phyloP scores from a whole-genome alignment of 2,113 vertebrate species.

The Nothobranchius furzeri region DNA sequence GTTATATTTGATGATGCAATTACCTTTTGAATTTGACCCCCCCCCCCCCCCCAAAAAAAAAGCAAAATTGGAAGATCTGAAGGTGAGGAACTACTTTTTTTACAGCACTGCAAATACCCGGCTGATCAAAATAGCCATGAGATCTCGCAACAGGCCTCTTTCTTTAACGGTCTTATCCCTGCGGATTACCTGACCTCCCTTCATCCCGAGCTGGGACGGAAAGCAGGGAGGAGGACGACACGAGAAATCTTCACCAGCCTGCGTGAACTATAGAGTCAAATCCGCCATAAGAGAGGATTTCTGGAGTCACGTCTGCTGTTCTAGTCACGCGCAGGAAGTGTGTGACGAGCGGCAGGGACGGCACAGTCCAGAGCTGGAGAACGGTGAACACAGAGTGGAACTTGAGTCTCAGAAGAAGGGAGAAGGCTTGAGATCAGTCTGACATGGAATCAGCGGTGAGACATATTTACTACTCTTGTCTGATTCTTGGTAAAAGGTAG shows the following conservation, averaged over 20 bases:
- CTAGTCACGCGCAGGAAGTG: not conserved
- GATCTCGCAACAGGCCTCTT: not conserved
- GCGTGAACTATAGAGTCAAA: no score
- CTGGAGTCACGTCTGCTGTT: no score
- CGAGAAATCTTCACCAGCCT: no score
- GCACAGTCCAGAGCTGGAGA: slow-evolving; percentile 22
- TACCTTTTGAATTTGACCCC: no score
- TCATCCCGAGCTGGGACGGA: not conserved
- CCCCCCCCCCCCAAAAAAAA: no score
- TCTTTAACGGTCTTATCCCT: slow-evolving; percentile 53
- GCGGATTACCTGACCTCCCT: slow-evolving; percentile 52
- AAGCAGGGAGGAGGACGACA: not conserved
- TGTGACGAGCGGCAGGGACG: not conserved
- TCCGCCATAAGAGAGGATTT: no score
- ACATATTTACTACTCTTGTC: not conserved
- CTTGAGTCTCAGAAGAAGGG: slow-evolving; percentile 31
- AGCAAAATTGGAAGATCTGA: no score
- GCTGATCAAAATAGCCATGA: slow-evolving; percentile 46
- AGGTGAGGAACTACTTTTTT: no score
- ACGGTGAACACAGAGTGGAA: not conserved
- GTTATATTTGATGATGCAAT: no score
- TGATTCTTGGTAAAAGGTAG: not conserved
- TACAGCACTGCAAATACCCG: no score
- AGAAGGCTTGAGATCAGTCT: slow-evolving; percentile 43
- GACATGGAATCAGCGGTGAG: slow-evolving; percentile 57